Percentiles rank a stretch among this genome's conserved stretches.
Conservation (phyloP, 2,888 invertebrate species). For the Rhynchonema sp. region DNA sequence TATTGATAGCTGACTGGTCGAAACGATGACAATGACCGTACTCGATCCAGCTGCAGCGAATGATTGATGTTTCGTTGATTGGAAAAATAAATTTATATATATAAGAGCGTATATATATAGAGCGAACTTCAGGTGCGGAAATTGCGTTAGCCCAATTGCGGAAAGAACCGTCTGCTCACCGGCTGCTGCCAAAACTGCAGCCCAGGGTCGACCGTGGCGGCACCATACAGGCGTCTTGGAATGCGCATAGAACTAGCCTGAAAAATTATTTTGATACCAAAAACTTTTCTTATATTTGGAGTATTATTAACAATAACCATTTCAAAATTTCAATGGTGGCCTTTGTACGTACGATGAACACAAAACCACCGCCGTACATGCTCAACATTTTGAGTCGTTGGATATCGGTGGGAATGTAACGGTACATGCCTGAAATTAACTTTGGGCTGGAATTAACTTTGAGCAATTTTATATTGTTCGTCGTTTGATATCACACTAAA, state of each 20-base stretch:
- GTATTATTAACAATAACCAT: too few relatives aligned
- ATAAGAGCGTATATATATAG: too few relatives aligned
- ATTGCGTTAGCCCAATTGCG: too few relatives aligned
- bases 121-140: too few relatives aligned
- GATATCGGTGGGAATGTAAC: slow-evolving; percentile 18
- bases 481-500: too few relatives aligned
- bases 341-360: slow-evolving; percentile 2
- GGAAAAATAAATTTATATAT: too few relatives aligned
- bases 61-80: too few relatives aligned
- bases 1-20: background rate
- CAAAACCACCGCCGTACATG: slow-evolving; percentile 18
- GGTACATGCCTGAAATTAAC: slow-evolving; percentile 18
- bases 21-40: background rate
- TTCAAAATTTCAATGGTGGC: slow-evolving; percentile 16
- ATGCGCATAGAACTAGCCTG: slow-evolving; percentile 18
- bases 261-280: background rate
- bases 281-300: too few relatives aligned
- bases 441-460: too few relatives aligned
- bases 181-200: background rate
- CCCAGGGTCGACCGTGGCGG: slow-evolving; percentile 9
- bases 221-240: slow-evolving; percentile 23
- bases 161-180: too few relatives aligned
- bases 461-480: too few relatives aligned
- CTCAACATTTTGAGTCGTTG: slow-evolving; percentile 12
- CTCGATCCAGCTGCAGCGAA: too few relatives aligned